Base-by-base conservation (phyloP, 92 coral and sea anemone species). In the Heteractis magnifica region DNA sequence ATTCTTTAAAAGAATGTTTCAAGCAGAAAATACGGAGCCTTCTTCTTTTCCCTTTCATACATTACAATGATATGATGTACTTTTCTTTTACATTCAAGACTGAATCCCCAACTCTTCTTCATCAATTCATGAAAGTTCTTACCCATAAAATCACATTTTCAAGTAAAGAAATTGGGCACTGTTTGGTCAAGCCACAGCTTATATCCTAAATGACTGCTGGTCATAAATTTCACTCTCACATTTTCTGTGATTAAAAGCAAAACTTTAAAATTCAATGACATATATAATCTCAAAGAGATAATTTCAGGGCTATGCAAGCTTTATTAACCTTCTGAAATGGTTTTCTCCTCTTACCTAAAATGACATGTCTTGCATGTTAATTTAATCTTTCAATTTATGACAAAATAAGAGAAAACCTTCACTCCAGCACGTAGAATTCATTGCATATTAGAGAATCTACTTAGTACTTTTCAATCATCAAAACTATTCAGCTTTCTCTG, bases 401-500 rank as follows among this genome's bases (percentile, higher is more conserved):
- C 13, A 44, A 68, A 68, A 68, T 8, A 68, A 68, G 49, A 26
- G 73, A 68, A 21, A 68, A 68, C 49, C 44, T 26, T 68, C 13
- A 68, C 41, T 68, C 71, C 75, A n/a, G 20, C 55, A 26, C 12
- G 70, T 41, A 62, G 76, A 49, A 9, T 80, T 80, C 14, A 50
- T 48, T 19, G 62, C 62, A 80, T 26, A 79, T 80, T 16, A 68
- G 15, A 4, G 44, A 15, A 76, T 76, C 79, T 76, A 76, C 79
- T 26, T 76, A 0, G 60, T 3, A 76, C 56, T 70, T 49, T 81
- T 75, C 76, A 62, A 68, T 68, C 23, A 48, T 80, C 50, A 78
- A 78, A 41, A 10, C 55, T 85, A 88, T 60, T 80, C 91, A n/a
- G 78, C 81, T 52, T 79, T 86, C 62, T 78, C 76, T 44, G 86